These are phyloP conservation scores for Ceratosolen solmsi DNA, from an alignment of 1,140 invertebrate genomes.

Conservation along the genomic window DNA sequence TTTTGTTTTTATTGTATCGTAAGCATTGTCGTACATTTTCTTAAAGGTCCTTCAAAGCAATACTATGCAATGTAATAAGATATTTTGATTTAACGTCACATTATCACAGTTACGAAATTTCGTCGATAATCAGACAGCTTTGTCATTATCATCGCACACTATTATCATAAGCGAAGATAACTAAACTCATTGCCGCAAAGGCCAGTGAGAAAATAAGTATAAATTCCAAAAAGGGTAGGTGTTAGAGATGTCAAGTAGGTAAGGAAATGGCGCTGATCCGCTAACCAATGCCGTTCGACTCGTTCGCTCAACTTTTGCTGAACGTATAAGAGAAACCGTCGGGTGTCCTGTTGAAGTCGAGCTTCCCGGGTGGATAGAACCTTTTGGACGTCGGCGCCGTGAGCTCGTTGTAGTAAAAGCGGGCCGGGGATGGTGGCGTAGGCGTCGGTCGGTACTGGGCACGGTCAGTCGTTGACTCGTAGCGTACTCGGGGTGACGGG, in stretches of 20 bases:
- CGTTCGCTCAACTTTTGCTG: constrained; percentile 74
- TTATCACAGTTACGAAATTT: no score
- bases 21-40: no score
- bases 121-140: no score
- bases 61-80: no score
- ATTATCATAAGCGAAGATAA: no score
- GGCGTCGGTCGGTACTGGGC: neutral
- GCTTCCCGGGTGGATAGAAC: constrained; percentile 87
- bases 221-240: neutral
- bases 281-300: neutral
- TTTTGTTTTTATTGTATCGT: no score
- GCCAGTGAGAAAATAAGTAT: no score
- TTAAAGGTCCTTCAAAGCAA: no score
- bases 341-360: constrained; percentile 86
- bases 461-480: constrained; percentile 4
- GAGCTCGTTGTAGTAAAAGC: constrained; percentile 71
- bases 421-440: neutral
- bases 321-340: constrained; percentile 89
- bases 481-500: neutral
- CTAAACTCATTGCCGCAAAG: no score
- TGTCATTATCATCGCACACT: no score
- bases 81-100: no score
- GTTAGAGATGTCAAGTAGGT: no score
- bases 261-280: neutral
- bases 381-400: constrained; percentile 81